Percentiles rank a stretch among this genome's conserved stretches.
Conservation (phyloP, 1,140 invertebrate species). For the Frieseomelitta varia region DNA sequence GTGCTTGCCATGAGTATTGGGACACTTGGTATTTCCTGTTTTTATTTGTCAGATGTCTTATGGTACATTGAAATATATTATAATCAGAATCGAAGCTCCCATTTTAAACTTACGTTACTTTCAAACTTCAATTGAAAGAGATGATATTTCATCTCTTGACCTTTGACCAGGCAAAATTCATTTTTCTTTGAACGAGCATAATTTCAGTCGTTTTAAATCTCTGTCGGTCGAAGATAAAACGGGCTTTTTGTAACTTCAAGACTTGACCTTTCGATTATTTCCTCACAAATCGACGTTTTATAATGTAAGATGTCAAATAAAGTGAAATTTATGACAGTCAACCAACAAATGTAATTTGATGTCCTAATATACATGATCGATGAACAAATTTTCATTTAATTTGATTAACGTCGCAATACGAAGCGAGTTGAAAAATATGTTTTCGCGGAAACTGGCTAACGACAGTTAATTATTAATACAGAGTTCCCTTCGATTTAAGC, state of each 20-base stretch:
- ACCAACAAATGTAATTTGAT: not conserved
- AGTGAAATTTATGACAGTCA: not conserved
- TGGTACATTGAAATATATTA: too few species aligned
- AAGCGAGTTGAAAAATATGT: not conserved
- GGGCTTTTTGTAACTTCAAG: too few species aligned
- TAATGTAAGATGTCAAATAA: not conserved
- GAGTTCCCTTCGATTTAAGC: constrained; percentile 1
- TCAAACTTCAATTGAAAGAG: too few species aligned
- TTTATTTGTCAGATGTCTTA: not conserved
- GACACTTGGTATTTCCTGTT: not conserved
- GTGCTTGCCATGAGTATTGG: not conserved
- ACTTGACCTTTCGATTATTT: too few species aligned
- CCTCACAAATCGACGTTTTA: too few species aligned
- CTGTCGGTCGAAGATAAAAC: too few species aligned
- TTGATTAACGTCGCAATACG: not conserved
- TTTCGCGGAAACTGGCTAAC: not conserved
- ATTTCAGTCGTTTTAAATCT: too few species aligned
- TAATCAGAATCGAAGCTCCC: too few species aligned
- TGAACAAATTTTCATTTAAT: not conserved
- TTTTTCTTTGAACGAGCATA: too few species aligned
- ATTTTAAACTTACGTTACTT: too few species aligned
- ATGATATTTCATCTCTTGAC: too few species aligned
- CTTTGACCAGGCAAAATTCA: too few species aligned
- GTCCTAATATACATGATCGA: not conserved
- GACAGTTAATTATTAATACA: not conserved